Percentiles rank a stretch among this genome's conserved stretches.
Conservation (phyloP, 2,113 vertebrate species). For the Pachycephala philippinensis region DNA sequence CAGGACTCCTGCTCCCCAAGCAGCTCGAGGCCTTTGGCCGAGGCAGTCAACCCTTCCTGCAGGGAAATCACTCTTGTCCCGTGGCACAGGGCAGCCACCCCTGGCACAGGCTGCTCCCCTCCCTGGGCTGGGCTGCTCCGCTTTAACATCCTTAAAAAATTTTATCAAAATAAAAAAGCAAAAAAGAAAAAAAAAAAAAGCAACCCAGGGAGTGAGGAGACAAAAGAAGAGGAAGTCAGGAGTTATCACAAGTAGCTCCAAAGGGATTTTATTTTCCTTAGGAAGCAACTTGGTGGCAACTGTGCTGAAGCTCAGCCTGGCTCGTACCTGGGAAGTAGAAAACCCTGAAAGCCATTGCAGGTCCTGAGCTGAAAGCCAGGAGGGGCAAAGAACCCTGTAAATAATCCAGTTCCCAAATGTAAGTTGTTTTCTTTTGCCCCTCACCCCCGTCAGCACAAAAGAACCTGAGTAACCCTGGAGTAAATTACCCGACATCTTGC, state of each 20-base stretch:
- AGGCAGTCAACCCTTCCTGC: not conserved
- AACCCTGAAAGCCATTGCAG: not conserved
- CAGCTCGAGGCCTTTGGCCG: not conserved
- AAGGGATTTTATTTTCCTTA: not conserved
- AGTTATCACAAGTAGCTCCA: not conserved
- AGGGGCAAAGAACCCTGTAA: not conserved
- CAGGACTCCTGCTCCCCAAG: not conserved
- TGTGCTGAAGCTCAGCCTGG: not conserved
- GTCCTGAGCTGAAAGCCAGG: not conserved
- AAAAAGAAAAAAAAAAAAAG: not conserved
- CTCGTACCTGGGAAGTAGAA: not conserved
- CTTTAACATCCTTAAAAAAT: not conserved
- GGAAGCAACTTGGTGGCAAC: not conserved
- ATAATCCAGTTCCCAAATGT: not conserved
- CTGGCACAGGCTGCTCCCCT: not conserved
- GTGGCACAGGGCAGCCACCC: not conserved
- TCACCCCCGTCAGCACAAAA: accelerated
- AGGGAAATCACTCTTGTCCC: not conserved
- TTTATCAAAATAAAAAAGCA: not conserved
- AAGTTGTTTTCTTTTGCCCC: not conserved
- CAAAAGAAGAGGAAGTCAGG: not conserved
- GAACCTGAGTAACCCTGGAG: not conserved
- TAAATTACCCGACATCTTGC: not conserved
- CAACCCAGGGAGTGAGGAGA: not conserved
- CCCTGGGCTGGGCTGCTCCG: not conserved